A percentile compares a stretch with the other conserved stretches of the same genome.
These are phyloP conservation scores for Dynastes grantii DNA, from an alignment of 2,888 invertebrate genomes.

Conservation along the genomic window DNA sequence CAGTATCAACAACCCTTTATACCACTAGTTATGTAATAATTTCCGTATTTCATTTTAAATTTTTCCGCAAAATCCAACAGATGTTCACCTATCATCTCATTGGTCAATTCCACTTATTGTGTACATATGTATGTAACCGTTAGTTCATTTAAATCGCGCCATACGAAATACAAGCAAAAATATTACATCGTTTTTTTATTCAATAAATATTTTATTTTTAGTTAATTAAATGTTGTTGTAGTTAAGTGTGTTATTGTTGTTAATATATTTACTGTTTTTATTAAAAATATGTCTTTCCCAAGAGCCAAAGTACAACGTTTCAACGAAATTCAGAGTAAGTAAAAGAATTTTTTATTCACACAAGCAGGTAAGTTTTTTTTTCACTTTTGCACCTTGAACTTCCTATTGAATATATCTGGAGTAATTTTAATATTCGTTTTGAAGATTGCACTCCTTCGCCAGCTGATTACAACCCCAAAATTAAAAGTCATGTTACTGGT, in stretches of 20 bases:
- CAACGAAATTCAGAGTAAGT: slow-evolving; percentile 73
- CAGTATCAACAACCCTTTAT: neutral
- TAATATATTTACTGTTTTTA: slow-evolving; percentile 15
- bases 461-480: slow-evolving; percentile 63
- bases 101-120: slow-evolving; percentile 34
- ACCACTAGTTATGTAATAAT: neutral
- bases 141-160: slow-evolving; percentile 38
- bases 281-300: slow-evolving; percentile 72
- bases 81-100: slow-evolving; percentile 29
- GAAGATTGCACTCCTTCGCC: slow-evolving; percentile 73
- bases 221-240: slow-evolving; percentile 10
- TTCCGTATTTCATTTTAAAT: no score
- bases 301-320: slow-evolving; percentile 74
- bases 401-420: slow-evolving; percentile 34
- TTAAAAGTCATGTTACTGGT: slow-evolving; percentile 60
- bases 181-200: neutral
- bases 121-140: slow-evolving; percentile 27
- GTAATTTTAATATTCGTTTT: slow-evolving; percentile 53
- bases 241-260: neutral
- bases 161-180: neutral
- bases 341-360: neutral
- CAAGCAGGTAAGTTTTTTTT: neutral
- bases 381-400: neutral
- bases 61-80: neutral
- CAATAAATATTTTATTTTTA: slow-evolving; percentile 5